Conservation (phyloP, 2,888 invertebrate genomes). For the Abscondita cerata region DNA sequence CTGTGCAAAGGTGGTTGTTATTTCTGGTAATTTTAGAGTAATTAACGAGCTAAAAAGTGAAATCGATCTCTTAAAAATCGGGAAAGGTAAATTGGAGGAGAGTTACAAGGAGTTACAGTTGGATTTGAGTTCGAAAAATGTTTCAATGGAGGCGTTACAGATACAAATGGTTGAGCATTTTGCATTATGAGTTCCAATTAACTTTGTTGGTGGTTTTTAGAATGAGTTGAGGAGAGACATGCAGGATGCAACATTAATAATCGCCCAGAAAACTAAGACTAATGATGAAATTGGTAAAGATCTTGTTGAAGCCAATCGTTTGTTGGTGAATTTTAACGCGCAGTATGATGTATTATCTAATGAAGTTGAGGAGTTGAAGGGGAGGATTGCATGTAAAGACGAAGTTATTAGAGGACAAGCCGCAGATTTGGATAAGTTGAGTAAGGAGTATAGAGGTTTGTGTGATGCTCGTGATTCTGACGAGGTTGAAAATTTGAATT, state of each 20-base stretch:
- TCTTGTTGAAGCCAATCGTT: constrained; percentile 56
- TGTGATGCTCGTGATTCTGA: constrained; percentile 47
- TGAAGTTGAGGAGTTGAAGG: constrained; percentile 44
- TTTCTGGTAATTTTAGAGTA: neutral
- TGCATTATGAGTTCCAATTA: too few species aligned
- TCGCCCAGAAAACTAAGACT: constrained; percentile 53
- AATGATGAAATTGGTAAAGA: constrained; percentile 55
- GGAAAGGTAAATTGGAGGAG: neutral
- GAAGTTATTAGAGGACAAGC: constrained; percentile 45
- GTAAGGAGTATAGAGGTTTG: constrained; percentile 49
- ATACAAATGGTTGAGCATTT: neutral
- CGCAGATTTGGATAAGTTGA: constrained; percentile 42
- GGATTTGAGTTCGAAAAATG: neutral
- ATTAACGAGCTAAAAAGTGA: neutral
- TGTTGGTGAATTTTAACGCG: constrained; percentile 55
- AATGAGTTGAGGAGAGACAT: constrained; percentile 51
- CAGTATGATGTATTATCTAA: constrained; percentile 52
- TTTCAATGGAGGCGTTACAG: neutral
- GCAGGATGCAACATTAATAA: constrained; percentile 51
- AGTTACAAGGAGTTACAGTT: neutral
- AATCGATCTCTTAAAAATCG: neutral
- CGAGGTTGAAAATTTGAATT: constrained; percentile 44
- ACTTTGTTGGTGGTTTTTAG: constrained; percentile 44
- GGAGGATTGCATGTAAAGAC: constrained; percentile 43
- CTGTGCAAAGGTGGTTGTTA: neutral